Base-by-base conservation (phyloP, 2,113 vertebrate genomes). In the Melierax canorus region DNA sequence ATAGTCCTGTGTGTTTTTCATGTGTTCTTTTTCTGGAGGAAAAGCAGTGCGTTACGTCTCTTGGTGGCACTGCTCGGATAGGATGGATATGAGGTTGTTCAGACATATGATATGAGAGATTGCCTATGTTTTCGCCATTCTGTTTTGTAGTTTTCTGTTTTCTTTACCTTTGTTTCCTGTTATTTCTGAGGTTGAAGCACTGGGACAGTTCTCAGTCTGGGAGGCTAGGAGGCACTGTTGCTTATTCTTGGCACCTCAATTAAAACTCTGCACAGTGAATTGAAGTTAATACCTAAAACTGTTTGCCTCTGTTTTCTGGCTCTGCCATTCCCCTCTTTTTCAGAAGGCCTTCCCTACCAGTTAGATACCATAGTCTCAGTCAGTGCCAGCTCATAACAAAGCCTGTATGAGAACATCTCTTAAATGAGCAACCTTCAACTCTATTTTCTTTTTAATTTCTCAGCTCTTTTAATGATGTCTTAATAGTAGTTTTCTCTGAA, bases 361-460 rank as follows among this genome's bases (percentile, higher is more conserved):
- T 89, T 72, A 63, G 26, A 55, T 55, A 45, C 38, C 26, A 34
- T 6, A 7, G 2, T 50, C 68, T 66, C 29, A 41, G 24, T 78
- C 68, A 84, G 22, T 74, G 59, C 26, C 46, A 80, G 41, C 41
- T 91, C 26, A 7, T 34, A 86, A 69, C n/a, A 83, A 83, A 86
- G 29, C 38, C 32, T 60, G 5, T 48, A 34, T 87, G 56, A 20
- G 50, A 94, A 60, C 0, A 0, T 24, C 20, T 91, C 29, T 85
- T 72, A 81, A 68, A 18, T 72, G 39, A 85, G 11, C 45, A 63
- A 60, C 20, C 18, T 91, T 92, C 63, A 63, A 45, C 20, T 87
- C 39, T 36, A 43, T 46, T 71, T 90, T 82, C n/a, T 86, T 88
- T 86, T 82, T 92, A 4, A 72, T 82, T 92, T 90, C 51, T 91